Conservation (phyloP, 2,113 vertebrate species). For the Mungos mungo region DNA sequence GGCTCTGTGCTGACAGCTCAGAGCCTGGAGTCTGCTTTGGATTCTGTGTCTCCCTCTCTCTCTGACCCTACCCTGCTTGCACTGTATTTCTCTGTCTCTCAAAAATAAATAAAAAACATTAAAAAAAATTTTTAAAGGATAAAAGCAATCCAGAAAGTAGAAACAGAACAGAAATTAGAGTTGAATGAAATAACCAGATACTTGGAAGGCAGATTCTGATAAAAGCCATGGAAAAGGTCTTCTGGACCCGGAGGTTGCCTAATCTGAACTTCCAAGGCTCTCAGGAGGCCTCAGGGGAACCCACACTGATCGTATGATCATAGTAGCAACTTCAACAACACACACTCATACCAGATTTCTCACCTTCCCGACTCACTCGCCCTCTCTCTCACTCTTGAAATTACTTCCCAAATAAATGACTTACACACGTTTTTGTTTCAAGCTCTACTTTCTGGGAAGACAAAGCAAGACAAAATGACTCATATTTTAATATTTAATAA, state of each 20-base stretch:
- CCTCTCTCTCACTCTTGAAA: neutral
- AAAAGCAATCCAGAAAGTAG: neutral
- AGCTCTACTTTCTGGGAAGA: constrained; percentile 15
- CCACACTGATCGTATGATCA: neutral
- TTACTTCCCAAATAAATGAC: neutral
- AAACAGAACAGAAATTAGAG: neutral
- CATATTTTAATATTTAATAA: neutral
- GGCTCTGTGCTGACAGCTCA: too few species aligned
- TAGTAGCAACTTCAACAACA: neutral
- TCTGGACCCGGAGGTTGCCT: neutral
- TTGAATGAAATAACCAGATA: neutral
- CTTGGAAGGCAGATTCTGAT: neutral
- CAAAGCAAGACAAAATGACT: constrained; percentile 28
- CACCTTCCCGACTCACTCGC: neutral
- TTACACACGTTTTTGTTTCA: neutral
- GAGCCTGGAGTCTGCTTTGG: too few species aligned
- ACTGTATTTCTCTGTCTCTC: too few species aligned
- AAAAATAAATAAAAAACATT: too few species aligned
- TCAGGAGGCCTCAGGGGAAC: neutral
- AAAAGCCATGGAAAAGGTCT: neutral
- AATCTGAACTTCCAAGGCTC: neutral
- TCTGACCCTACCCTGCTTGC: too few species aligned
- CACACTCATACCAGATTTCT: neutral
- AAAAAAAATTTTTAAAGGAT: neutral
- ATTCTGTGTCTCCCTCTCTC: too few species aligned